Evolutionary conservation across 35 echinoderm and acorn worm genomes (phyloP).

Genomic region (Anneissia japonica): DNA sequence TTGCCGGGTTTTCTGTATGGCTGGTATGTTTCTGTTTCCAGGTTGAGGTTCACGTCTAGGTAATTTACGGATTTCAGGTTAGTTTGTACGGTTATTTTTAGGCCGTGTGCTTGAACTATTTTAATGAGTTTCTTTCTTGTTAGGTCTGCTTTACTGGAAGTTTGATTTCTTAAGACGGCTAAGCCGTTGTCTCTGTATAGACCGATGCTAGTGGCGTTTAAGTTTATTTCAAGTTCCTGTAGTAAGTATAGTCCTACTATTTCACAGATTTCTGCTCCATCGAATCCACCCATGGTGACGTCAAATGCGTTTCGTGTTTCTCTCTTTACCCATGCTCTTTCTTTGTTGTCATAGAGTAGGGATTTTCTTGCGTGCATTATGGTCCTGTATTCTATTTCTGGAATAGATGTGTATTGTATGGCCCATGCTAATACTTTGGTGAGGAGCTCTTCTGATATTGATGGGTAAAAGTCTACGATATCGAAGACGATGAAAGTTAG

Average conservation of each 20-base stretch:
- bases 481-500: conserved; percentile 32
- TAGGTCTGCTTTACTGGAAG: neutral
- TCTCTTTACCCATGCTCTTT: conserved; percentile 18
- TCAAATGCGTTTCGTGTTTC: conserved; percentile 1
- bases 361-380: conserved; percentile 35
- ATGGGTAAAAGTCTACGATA: conserved; percentile 38
- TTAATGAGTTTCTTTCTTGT: conserved; percentile 7
- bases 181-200: conserved; percentile 17
- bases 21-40: neutral
- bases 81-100: conserved; percentile 13
- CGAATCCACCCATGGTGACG: conserved; percentile 8
- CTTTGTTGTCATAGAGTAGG: conserved; percentile 17
- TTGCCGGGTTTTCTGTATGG: conserved; percentile 29
- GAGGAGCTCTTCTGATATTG: conserved; percentile 30
- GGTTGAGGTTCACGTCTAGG: conserved; percentile 12
- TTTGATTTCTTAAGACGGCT: neutral
- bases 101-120: neutral
- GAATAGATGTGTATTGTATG: neutral
- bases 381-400: neutral
- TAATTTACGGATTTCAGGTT: neutral
- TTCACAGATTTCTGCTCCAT: conserved; percentile 30
- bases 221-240: neutral
- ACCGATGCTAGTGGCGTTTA: neutral
- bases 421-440: conserved; percentile 11
- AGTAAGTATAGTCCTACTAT: conserved; percentile 17